phyloP scores from a whole-genome alignment of 2,888 invertebrate genomes.

The Epicampocera succincta region DNA sequence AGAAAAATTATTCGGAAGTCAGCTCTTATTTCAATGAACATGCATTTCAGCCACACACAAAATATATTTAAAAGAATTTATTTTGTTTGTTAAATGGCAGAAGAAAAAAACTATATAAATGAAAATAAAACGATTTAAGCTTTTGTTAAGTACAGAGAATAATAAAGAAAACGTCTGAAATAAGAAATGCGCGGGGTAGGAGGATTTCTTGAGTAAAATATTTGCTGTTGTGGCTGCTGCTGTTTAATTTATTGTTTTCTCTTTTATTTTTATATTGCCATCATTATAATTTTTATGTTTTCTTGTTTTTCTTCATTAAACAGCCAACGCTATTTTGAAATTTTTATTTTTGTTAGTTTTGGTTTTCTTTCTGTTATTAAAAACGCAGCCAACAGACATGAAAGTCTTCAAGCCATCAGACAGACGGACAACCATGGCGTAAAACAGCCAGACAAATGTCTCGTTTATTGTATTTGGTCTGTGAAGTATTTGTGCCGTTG shows the following conservation, averaged over 20 bases:
- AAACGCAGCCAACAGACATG: conserved; percentile 31
- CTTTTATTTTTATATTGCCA: conserved; percentile 31
- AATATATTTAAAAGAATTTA: background rate
- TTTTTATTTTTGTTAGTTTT: too few species aligned
- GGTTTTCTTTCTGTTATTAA: background rate
- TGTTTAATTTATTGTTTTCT: conserved; percentile 44
- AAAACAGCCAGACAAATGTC: conserved; percentile 41
- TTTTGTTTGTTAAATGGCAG: conserved; percentile 1
- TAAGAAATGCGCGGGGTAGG: conserved; percentile 5
- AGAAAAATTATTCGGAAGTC: conserved; percentile 55
- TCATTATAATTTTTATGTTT: conserved; percentile 44
- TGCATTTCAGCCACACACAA: conserved; percentile 15
- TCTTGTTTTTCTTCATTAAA: conserved; percentile 24
- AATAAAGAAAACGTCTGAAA: conserved; percentile 24
- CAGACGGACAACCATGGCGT: background rate
- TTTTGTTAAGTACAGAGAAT: conserved; percentile 24
- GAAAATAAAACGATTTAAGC: conserved; percentile 8
- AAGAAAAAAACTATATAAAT: too few species aligned
- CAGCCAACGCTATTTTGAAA: background rate
- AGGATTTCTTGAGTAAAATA: conserved; percentile 19
- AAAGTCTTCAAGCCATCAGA: conserved; percentile 21
- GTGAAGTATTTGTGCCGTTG: conserved; percentile 59
- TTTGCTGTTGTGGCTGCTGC: conserved; percentile 16
- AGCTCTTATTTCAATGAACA: conserved; percentile 47
- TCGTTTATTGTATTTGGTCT: conserved; percentile 60